Evolutionary conservation across 2,888 invertebrate species (phyloP), one percentile per base, ranked within the genome.

Genomic region (Drosophila picticornis): DNA sequence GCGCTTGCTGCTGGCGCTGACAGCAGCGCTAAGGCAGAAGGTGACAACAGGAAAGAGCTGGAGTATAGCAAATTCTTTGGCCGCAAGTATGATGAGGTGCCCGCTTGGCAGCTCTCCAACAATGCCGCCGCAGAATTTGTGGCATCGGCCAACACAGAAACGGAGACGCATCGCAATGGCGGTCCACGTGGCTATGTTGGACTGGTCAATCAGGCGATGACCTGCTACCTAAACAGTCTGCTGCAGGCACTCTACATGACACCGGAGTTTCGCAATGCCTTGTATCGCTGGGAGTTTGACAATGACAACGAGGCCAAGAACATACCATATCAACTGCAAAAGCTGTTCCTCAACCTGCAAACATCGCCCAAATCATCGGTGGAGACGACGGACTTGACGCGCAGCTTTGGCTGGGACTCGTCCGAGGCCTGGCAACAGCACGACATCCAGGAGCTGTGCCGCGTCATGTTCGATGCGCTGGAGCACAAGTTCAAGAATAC

Each of bases 361-460:
- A 97, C 97, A 1, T 97, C 97, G 34, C 94, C 95, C 36, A 96
- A 96, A 89, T 94, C 95, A 31, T 96, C 97, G 1, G 96, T 97
- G 16, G 97, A 97, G 93, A 98, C 98, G 4, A 97, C 97, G 19
- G 96, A 97, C 84, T 93, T 98, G 68, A 98, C 98, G 0, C 95
- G 95, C 77, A 97, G 97, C 91, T 98, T 98, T 93, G 98, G 97
- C 32, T 98, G 98, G 98, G 96, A 97, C 90, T 96, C 96, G 48
- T 96, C 96, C 70, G 97, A 97, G 93, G 97, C 97, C 0, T 98
- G 97, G 97, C 97, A 98, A 86, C 98, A 98, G 90, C 98, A 98
- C 91, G 98, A 98, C 91, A 97, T 98, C 59, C 98, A 98, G 92
- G 98, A 98, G 92, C 94, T 98, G 63, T 97, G 97, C 91, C 94